These are phyloP conservation scores for Chironomus tepperi DNA, from an alignment of 1,140 invertebrate genomes.

Conservation along the genomic window DNA sequence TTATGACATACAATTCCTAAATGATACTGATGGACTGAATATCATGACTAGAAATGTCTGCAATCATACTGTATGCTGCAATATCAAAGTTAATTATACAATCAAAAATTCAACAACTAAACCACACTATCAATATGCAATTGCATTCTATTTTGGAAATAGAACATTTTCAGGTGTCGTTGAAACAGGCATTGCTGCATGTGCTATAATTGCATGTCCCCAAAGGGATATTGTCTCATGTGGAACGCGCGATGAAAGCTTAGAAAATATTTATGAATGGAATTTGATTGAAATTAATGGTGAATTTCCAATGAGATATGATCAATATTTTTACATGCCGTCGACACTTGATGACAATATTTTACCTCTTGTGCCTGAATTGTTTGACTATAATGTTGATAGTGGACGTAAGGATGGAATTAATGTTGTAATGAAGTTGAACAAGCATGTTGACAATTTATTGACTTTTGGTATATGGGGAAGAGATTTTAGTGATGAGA, in stretches of 20 bases:
- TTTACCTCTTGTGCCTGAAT: background rate
- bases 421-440: slow-evolving; percentile 14
- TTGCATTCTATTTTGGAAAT: slow-evolving; percentile 39
- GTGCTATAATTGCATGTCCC: slow-evolving; percentile 40
- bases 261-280: slow-evolving; percentile 29
- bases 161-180: slow-evolving; percentile 35
- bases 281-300: slow-evolving; percentile 30
- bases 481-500: slow-evolving; percentile 32
- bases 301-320: slow-evolving; percentile 29
- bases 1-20: background rate
- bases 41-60: background rate
- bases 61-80: background rate
- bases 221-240: slow-evolving; percentile 34
- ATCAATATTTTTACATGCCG: slow-evolving; percentile 32
- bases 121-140: slow-evolving; percentile 32
- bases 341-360: slow-evolving; percentile 30
- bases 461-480: slow-evolving; percentile 39
- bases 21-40: background rate
- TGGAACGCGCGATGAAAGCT: slow-evolving; percentile 26
- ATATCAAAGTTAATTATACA: background rate
- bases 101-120: background rate
- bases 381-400: background rate
- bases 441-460: slow-evolving; percentile 28
- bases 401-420: background rate
- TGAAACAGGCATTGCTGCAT: slow-evolving; percentile 37